Evolutionary conservation across 2,797 vertebrate genomes (phyloP).

Genomic region (Anisognathus igniventris): DNA sequence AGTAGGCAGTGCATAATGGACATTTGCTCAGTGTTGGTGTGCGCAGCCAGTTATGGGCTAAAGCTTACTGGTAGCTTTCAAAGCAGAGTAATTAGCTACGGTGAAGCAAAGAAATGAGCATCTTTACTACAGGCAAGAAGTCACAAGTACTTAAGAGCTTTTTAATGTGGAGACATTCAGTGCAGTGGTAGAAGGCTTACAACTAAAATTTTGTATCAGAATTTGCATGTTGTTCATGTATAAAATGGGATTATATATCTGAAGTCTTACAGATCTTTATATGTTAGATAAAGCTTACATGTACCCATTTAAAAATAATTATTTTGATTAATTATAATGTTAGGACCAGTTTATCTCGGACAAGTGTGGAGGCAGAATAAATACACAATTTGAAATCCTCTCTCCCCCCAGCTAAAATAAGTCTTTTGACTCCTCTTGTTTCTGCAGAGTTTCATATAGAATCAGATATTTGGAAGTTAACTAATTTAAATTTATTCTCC

Average conservation of each 20-base stretch:
- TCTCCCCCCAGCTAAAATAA: background rate
- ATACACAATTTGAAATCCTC: background rate
- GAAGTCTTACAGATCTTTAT: background rate
- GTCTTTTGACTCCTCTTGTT: background rate
- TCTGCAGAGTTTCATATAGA: background rate
- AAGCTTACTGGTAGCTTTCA: background rate
- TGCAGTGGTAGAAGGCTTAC: background rate
- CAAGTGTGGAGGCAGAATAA: background rate
- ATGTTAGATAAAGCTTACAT: background rate
- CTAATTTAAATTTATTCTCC: background rate
- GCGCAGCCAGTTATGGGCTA: background rate
- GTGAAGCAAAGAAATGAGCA: background rate
- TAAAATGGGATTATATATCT: background rate
- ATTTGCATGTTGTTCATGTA: background rate
- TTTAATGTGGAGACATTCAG: background rate
- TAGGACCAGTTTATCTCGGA: background rate
- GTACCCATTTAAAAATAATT: background rate
- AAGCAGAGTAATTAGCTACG: background rate
- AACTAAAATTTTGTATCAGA: background rate
- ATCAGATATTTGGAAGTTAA: background rate
- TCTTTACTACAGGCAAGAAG: background rate
- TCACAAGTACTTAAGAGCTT: background rate
- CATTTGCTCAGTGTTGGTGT: background rate
- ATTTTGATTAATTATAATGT: background rate
- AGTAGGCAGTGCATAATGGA: background rate